Percentiles rank a stretch among this genome's conserved stretches.
These are phyloP conservation scores for Aramus guarauna DNA, from an alignment of 2,113 vertebrate genomes.

Conservation along the genomic window DNA sequence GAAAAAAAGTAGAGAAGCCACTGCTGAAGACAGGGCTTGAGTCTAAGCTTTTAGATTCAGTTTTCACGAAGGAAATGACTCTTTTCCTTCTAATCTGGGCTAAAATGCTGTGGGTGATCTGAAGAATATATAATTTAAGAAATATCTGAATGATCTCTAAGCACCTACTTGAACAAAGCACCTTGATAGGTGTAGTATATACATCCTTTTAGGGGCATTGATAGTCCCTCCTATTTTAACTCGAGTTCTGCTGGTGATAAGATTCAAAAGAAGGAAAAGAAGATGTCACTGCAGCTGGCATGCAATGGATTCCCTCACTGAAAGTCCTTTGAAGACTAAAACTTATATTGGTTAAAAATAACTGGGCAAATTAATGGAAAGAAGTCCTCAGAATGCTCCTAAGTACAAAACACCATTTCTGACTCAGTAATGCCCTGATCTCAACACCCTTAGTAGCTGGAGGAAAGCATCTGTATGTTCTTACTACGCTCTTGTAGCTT, in stretches of 20 bases:
- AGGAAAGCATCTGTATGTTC: neutral
- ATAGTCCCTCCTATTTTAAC: neutral
- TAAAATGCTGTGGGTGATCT: neutral
- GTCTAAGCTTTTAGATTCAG: neutral
- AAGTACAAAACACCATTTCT: neutral
- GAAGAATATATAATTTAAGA: neutral
- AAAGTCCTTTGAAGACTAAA: neutral
- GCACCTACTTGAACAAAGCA: neutral
- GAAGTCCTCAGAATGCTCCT: neutral
- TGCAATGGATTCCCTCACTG: neutral
- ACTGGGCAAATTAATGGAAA: neutral
- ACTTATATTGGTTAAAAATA: neutral
- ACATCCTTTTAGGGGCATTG: neutral
- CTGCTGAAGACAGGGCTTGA: neutral
- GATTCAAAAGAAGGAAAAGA: neutral
- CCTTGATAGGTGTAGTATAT: neutral
- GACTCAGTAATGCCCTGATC: neutral
- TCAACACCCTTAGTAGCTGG: neutral
- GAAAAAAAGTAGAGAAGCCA: neutral
- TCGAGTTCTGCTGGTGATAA: neutral
- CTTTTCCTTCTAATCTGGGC: neutral
- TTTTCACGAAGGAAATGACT: neutral
- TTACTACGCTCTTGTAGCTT: neutral
- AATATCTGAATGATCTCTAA: neutral
- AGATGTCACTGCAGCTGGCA: rapidly evolving